These are phyloP conservation scores for Reticulitermes lucifugus DNA, from an alignment of 2,888 invertebrate species.

Conservation along the genomic window DNA sequence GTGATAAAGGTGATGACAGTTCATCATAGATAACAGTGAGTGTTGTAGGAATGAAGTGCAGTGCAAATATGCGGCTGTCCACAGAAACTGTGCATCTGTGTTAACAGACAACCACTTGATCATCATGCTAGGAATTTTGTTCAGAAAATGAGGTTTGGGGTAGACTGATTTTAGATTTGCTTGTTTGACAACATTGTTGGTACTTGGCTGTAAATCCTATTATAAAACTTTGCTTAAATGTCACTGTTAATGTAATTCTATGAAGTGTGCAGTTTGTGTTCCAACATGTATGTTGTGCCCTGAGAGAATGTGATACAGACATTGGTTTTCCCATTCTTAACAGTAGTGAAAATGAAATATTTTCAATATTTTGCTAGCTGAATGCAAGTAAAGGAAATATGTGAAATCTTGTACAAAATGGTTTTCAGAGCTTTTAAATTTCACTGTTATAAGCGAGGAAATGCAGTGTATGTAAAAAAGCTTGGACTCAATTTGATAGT, in stretches of 20 bases:
- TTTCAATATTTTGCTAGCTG: not conserved
- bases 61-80: conserved; percentile 4
- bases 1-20: conserved; percentile 33
- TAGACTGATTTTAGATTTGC: not conserved
- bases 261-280: too few relatives aligned
- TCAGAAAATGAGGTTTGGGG: not conserved
- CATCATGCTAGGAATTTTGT: not conserved
- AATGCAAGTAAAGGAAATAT: not conserved
- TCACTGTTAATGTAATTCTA: too few relatives aligned
- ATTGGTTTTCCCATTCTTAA: conserved; percentile 3
- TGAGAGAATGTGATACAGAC: not conserved
- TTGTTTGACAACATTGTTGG: not conserved
- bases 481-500: not conserved
- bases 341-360: not conserved
- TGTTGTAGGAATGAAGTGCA: conserved; percentile 13
- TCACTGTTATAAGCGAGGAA: not conserved
- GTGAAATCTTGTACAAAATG: conserved; percentile 22
- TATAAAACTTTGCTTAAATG: not conserved
- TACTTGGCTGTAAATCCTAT: not conserved
- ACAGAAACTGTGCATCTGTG: conserved; percentile 24
- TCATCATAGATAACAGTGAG: conserved; percentile 23
- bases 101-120: not conserved
- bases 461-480: not conserved
- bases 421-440: not conserved
- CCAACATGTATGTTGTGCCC: not conserved